Base-by-base conservation (phyloP, 2,113 vertebrate genomes). In the Chloropsis hardwickii region DNA sequence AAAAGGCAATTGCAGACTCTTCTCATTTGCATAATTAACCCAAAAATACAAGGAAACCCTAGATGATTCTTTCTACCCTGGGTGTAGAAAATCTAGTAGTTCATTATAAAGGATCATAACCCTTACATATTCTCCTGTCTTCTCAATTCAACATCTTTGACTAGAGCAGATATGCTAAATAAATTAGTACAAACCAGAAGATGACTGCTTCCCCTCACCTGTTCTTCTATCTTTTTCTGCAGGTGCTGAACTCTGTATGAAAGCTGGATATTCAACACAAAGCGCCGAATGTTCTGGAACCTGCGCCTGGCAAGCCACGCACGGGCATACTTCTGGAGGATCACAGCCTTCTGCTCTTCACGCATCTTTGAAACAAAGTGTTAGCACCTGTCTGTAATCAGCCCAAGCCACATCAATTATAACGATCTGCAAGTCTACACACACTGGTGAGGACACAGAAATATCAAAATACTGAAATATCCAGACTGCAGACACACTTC, bases 191-290 rank as follows among this genome's bases (percentile, higher is more conserved):
- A 73, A n/a, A 89, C 16, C 22, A 81, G n/a, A 7, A 48, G 21
- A 5, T 13, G 73, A 19, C 28, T 37, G 9, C 25, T 47, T n/a
- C 42, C 54, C 33, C 88, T 86, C 84, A 99, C 99, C 98, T 99
- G 98, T 18, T 99, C 99, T 44, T 99, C 99, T 25, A 99, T 85
- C 92, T 98, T 99, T 58, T 98, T 99, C 84, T 99, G 98, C 91
- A 99, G 98, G 39, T 98, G 97, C 94, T 99, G 99, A 40, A 99
- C 99, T 93, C 99, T 98, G 96, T 98, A 99, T 0, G 99, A 99
- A 7, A 99, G 99, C 95, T 99, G 99, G 40, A 99, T 99, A 12
- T 99, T 99, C 27, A 99, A 23, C 18, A 99, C 99, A 28, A 99
- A 98, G 4, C 99, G 98, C 2, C 99, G 98, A 88, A 99, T 98